Evolutionary conservation across 1,140 invertebrate genomes (phyloP), one percentile per base, ranked within the genome.

Genomic region (Chymomyza costata): DNA sequence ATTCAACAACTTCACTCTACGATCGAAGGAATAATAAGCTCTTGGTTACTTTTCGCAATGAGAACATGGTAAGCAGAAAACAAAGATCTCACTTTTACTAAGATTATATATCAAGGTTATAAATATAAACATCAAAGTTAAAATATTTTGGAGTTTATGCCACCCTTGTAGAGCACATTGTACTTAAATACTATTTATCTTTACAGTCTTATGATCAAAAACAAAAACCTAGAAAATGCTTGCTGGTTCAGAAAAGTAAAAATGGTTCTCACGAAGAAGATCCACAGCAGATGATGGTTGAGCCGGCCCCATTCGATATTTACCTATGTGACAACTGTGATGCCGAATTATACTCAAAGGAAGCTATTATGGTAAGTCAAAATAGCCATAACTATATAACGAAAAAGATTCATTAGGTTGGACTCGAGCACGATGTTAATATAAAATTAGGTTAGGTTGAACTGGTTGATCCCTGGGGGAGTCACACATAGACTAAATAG

Each of bases 311-410:
- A 1, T 87, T 89, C 37, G 91, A 92, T 67, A 92, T 93, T 64
- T 92, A 92, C 83, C 86, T 92, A 6, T 93, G 92, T 73, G 92
- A 93, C 63, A 91, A 90, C 70, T 93, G 92, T 81, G 91, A 92
- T 84, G 91, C 88, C 11, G 88, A 89, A 82, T 86, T 90, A 34
- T 81, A 88, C 46, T 88, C 88, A 35, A 85, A 87, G 18, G 82
- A 87, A 52, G 86, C 89, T 61, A 89, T 89, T 82, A 86, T 88
- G 86, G 89, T 90, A 87, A 67, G 57, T 56, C 32, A 28, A 28
- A 6, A 28, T 28, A 28, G 5, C n/a, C n/a, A n/a, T n/a, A n/a
- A n/a, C n/a, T n/a, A n/a, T n/a, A n/a, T n/a, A n/a, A n/a, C n/a
- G n/a, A n/a, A n/a, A n/a, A n/a, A n/a, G n/a, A n/a, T n/a, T n/a